Conservation (phyloP, 1,140 invertebrate genomes). For the Ips typographus region DNA sequence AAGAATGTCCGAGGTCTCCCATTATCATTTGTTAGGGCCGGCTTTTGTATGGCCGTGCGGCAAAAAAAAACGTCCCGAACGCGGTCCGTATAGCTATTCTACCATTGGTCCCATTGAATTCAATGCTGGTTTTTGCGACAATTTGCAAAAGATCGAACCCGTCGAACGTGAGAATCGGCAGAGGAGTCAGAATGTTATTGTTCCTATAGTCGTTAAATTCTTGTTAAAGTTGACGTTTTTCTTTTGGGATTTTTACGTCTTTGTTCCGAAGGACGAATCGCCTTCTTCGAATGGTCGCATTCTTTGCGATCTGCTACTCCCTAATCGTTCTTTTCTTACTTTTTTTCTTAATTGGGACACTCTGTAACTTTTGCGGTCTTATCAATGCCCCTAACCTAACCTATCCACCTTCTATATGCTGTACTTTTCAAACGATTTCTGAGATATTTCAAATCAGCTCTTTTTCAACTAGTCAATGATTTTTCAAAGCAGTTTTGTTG, state of each 20-base stretch:
- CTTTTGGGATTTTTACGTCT: slow-evolving; percentile 27
- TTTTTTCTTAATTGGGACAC: too few species aligned
- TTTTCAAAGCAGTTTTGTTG: too few species aligned
- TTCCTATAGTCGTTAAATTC: slow-evolving; percentile 32
- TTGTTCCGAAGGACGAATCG: slow-evolving; percentile 18
- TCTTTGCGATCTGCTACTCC: too few species aligned
- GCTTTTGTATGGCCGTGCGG: slow-evolving; percentile 36
- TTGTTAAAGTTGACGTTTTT: slow-evolving; percentile 28
- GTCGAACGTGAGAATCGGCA: slow-evolving; percentile 34
- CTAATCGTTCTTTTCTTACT: too few species aligned
- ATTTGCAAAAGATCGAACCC: slow-evolving; percentile 35
- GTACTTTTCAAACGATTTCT: too few species aligned
- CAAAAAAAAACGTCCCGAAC: slow-evolving; percentile 17
- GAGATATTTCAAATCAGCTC: too few species aligned
- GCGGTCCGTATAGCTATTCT: slow-evolving; percentile 42
- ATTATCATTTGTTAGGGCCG: slow-evolving; percentile 34
- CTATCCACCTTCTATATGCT: too few species aligned
- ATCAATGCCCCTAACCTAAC: too few species aligned
- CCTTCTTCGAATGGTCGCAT: background rate
- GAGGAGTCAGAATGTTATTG: slow-evolving; percentile 35
- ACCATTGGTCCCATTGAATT: slow-evolving; percentile 36
- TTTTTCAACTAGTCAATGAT: too few species aligned
- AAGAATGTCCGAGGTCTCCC: slow-evolving; percentile 31
- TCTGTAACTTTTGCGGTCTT: too few species aligned
- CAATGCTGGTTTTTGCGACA: slow-evolving; percentile 30